Evolutionary conservation across 2,113 vertebrate genomes (phyloP).

Genomic region (Isurus oxyrinchus): DNA sequence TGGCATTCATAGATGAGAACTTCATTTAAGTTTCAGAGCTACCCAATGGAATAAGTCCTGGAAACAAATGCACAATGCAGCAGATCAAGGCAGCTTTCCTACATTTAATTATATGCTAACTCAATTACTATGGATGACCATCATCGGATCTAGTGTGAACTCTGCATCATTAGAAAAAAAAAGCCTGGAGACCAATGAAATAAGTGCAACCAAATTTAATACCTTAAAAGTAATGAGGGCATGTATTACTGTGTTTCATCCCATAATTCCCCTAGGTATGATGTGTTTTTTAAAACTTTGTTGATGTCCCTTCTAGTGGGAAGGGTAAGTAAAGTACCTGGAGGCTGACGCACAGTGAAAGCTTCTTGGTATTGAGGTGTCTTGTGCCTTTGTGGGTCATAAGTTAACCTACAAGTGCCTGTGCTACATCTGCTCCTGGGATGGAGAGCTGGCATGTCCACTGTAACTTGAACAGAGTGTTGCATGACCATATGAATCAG

Average conservation of each 20-base stretch:
- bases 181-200: neutral
- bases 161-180: neutral
- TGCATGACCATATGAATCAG: too few species aligned
- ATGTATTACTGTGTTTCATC: neutral
- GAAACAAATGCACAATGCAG: neutral
- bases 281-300: neutral
- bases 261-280: neutral
- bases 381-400: too few species aligned
- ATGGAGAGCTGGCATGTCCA: too few species aligned
- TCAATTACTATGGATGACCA: neutral
- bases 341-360: neutral
- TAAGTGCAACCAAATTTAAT: neutral
- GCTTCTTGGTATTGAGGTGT: neutral
- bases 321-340: neutral
- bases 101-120: neutral
- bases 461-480: too few species aligned
- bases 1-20: neutral
- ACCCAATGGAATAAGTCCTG: neutral
- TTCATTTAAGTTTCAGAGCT: slow-evolving; percentile 1
- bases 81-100: neutral
- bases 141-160: neutral
- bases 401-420: too few species aligned
- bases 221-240: neutral
- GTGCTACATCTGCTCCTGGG: neutral
- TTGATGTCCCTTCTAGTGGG: neutral